Evolutionary conservation across 2,797 vertebrate genomes (phyloP), one percentile per base, ranked within the genome.

Genomic region (Diplodus puntazzo): DNA sequence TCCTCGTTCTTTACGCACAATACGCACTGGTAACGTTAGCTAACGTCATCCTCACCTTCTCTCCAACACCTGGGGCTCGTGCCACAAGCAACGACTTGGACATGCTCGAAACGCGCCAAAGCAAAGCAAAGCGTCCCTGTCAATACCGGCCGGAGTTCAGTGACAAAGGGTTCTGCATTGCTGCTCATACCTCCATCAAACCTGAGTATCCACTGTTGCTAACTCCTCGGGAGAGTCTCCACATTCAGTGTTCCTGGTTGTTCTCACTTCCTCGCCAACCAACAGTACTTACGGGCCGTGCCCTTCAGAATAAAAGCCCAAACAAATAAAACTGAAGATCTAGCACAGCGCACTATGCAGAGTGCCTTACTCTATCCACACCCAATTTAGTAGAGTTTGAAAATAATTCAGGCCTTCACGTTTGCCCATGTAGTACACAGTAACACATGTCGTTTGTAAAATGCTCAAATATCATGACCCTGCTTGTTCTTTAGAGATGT

Each of bases 241-340:
- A 1, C 0, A 9, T 25, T n/a, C 2, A 50, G 3, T 11, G 11
- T 3, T 0, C 10, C 9, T 3, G 9, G 14, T n/a, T 12, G 1
- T 34, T 25, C 3, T 49, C 42, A 54, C 2, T 65, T 69, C 39
- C 0, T 3, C 12, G 11, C 0, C 50, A 55, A 11, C 4, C 23
- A 25, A 21, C 14, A 4, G 18, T 0, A 78, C 1, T 43, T 77
- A 65, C 75, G 59, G 69, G 2, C 3, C 5, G 5, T 3, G 0
- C 6, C 11, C 42, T 69, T 64, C 69, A 77, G 9, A 60, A 73
- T 69, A 77, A 81, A 77, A 46, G 53, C 14, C 9, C 7, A 42
- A 42, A 43, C 34, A 17, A 45, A n/a, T 4, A 7, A 18, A 25
- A 23, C 30, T 23, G 13, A 13, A 52, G 21, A 30, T 5, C 2